Conservation (phyloP, 2,888 invertebrate species). For the Griposia aprilina region DNA sequence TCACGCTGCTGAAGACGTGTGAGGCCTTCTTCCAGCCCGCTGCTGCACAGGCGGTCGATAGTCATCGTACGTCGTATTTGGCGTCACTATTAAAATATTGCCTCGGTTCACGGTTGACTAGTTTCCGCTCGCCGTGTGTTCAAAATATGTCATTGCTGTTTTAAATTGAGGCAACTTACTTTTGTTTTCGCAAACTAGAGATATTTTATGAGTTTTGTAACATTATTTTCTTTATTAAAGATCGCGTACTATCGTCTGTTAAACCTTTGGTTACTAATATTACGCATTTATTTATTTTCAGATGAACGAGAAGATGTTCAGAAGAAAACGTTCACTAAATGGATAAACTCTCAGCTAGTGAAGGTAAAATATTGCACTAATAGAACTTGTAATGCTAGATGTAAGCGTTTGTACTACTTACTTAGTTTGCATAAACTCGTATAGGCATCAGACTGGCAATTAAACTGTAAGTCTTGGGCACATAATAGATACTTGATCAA, state of each 20-base stretch:
- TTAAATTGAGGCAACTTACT: not conserved
- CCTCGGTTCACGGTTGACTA: not conserved
- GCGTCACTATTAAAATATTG: not conserved
- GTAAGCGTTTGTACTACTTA: not conserved
- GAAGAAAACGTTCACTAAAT: conserved; percentile 98
- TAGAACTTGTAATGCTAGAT: not conserved
- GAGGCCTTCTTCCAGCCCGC: conserved; percentile 71
- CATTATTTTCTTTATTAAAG: not conserved
- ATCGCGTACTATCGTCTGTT: not conserved
- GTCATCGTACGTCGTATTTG: conserved; percentile 20
- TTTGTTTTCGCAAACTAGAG: not conserved
- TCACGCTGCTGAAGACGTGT: conserved; percentile 79
- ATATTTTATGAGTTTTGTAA: not conserved
- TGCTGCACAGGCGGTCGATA: conserved; percentile 3
- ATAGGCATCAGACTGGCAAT: conserved; percentile 18
- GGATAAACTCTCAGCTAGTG: conserved; percentile 96
- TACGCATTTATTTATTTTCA: conserved; percentile 88
- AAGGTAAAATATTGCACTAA: conserved; percentile 90
- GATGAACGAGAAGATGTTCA: conserved; percentile 98
- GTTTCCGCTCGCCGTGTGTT: conserved; percentile 5
- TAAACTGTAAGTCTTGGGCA: conserved; percentile 16
- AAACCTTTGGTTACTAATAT: not conserved
- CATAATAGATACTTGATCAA: conserved; percentile 34
- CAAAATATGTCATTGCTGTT: not conserved
- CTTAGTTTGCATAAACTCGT: conserved; percentile 23